These are phyloP conservation scores for Steatornis caripensis DNA, from an alignment of 2,113 vertebrate species.

Conservation along the genomic window DNA sequence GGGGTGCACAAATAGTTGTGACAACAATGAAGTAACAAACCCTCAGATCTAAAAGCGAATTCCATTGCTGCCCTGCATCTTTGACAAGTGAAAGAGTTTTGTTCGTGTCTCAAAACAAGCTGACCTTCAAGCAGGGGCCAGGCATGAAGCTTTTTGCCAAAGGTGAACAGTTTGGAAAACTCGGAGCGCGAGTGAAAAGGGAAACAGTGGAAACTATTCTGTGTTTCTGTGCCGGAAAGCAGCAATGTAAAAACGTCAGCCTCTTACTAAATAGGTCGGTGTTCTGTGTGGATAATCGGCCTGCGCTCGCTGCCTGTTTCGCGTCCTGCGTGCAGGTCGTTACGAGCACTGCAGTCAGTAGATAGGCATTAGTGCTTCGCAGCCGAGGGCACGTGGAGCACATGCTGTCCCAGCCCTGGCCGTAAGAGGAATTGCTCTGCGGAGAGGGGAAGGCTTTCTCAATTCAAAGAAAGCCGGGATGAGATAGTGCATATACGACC, in stretches of 20 bases:
- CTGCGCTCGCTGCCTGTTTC: neutral
- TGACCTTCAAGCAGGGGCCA: slow-evolving; percentile 7
- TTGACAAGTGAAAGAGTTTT: neutral
- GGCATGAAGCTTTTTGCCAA: neutral
- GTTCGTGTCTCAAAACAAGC: neutral
- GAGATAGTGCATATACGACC: accelerated
- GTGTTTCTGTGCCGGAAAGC: neutral
- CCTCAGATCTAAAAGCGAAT: neutral
- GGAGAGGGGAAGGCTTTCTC: neutral
- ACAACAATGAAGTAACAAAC: neutral
- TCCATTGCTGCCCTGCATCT: neutral
- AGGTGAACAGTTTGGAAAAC: slow-evolving; percentile 26
- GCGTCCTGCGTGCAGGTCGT: accelerated
- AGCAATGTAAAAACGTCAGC: neutral
- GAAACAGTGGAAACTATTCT: slow-evolving; percentile 42
- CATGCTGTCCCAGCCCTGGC: neutral
- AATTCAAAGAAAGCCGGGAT: neutral
- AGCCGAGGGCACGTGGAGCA: neutral
- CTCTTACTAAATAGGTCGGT: neutral
- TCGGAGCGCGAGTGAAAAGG: neutral
- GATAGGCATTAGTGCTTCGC: accelerated
- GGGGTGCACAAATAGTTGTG: neutral
- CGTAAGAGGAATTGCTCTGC: neutral
- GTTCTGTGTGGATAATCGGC: neutral
- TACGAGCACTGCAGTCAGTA: accelerated